Evolutionary conservation across 2,888 invertebrate genomes (phyloP).

Genomic region (Automeris io): DNA sequence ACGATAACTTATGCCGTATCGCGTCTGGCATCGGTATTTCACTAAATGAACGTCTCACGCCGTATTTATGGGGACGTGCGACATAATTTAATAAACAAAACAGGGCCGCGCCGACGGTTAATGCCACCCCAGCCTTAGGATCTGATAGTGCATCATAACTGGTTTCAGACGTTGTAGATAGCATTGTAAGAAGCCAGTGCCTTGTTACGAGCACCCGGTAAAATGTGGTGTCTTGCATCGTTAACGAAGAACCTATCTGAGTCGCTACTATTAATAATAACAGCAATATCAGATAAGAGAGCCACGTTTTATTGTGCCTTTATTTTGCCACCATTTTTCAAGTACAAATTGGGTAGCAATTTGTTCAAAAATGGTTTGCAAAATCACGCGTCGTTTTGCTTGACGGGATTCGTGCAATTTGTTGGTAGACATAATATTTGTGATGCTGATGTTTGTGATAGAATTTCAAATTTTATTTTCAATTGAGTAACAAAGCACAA

Average conservation of each 20-base stretch:
- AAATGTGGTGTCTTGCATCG: slow-evolving; percentile 49
- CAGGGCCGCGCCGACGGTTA: slow-evolving; percentile 62
- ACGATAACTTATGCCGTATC: slow-evolving; percentile 68
- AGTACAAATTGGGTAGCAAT: slow-evolving; percentile 18
- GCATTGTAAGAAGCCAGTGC: slow-evolving; percentile 70
- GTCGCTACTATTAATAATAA: slow-evolving; percentile 63
- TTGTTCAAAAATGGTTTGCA: slow-evolving; percentile 10
- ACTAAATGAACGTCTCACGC: slow-evolving; percentile 69
- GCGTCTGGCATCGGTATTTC: slow-evolving; percentile 64
- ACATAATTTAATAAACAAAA: slow-evolving; percentile 78
- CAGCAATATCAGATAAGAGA: slow-evolving; percentile 55
- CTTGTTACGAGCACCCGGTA: slow-evolving; percentile 68
- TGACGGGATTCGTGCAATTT: background rate
- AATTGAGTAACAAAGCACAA: slow-evolving; percentile 3
- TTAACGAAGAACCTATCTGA: slow-evolving; percentile 58
- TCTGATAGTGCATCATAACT: slow-evolving; percentile 74
- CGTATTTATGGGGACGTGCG: slow-evolving; percentile 67
- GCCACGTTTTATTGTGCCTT: slow-evolving; percentile 30
- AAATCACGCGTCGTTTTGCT: background rate
- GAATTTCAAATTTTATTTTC: slow-evolving; percentile 9
- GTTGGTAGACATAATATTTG: background rate
- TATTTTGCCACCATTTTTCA: slow-evolving; percentile 22
- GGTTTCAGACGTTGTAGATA: slow-evolving; percentile 66
- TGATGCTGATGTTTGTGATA: background rate
- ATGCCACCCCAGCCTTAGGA: slow-evolving; percentile 69